These are phyloP conservation scores for Chaitophorus viminalis DNA, from an alignment of 2,888 invertebrate species.

Conservation along the genomic window DNA sequence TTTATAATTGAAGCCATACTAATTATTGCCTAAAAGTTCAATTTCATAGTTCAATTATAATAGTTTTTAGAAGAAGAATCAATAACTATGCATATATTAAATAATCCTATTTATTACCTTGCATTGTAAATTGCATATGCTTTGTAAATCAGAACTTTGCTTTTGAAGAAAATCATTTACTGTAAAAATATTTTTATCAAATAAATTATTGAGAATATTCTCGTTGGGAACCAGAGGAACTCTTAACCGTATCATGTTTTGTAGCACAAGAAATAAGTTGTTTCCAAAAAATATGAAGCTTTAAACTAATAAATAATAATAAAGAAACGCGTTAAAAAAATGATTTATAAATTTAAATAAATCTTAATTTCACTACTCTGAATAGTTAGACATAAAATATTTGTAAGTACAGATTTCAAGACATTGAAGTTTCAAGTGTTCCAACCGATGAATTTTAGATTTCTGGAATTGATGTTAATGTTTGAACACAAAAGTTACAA, in stretches of 20 bases:
- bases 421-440: too few species aligned
- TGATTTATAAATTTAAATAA: background rate
- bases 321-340: background rate
- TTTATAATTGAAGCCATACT: too few species aligned
- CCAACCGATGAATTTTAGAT: too few species aligned
- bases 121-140: slow-evolving; percentile 69
- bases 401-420: too few species aligned
- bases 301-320: background rate
- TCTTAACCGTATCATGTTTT: slow-evolving; percentile 43
- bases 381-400: too few species aligned
- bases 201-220: slow-evolving; percentile 69
- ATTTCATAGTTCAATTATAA: too few species aligned
- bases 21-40: too few species aligned
- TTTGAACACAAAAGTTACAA: too few species aligned
- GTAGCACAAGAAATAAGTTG: background rate
- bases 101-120: slow-evolving; percentile 67
- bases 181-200: slow-evolving; percentile 71
- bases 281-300: background rate
- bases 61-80: too few species aligned
- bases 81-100: too few species aligned
- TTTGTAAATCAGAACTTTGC: slow-evolving; percentile 71
- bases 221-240: slow-evolving; percentile 66
- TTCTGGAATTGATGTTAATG: too few species aligned
- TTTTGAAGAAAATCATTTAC: slow-evolving; percentile 72
- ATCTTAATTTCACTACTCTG: too few species aligned